Percentiles rank a stretch among this genome's conserved stretches.
phyloP scores from a whole-genome alignment of 2,113 vertebrate genomes.

The Talpa occidentalis region DNA sequence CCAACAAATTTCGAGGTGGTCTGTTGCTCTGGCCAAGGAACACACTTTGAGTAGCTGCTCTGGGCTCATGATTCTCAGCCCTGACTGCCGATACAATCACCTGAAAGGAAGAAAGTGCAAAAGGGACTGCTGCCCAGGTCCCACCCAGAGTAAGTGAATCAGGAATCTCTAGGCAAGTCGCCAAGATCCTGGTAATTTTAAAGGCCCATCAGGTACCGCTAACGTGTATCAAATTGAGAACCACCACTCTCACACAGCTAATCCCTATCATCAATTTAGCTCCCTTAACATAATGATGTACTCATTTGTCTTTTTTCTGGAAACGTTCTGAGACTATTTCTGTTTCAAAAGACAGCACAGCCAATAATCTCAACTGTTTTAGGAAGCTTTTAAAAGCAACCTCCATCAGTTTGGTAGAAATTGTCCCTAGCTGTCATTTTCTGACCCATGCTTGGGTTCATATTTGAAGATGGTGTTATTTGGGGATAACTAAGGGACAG shows the following conservation, averaged over 20 bases:
- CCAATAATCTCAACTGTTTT: slow-evolving; percentile 15
- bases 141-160: neutral
- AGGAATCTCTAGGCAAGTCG: neutral
- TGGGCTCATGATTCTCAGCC: neutral
- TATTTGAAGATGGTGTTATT: slow-evolving; percentile 47
- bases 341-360: neutral
- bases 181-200: neutral
- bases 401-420: neutral
- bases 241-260: neutral
- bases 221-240: neutral
- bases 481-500: slow-evolving; percentile 39
- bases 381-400: slow-evolving; percentile 45
- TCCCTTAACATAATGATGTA: neutral
- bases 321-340: neutral
- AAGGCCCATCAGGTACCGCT: neutral
- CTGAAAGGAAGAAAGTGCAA: neutral
- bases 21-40: neutral
- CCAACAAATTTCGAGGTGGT: neutral
- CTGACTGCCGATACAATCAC: neutral
- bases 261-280: neutral
- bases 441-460: neutral
- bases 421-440: neutral
- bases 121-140: neutral
- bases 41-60: neutral
- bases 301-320: neutral